These are phyloP conservation scores for Mamestra brassicae DNA, from an alignment of 2,888 invertebrate species.

Conservation along the genomic window DNA sequence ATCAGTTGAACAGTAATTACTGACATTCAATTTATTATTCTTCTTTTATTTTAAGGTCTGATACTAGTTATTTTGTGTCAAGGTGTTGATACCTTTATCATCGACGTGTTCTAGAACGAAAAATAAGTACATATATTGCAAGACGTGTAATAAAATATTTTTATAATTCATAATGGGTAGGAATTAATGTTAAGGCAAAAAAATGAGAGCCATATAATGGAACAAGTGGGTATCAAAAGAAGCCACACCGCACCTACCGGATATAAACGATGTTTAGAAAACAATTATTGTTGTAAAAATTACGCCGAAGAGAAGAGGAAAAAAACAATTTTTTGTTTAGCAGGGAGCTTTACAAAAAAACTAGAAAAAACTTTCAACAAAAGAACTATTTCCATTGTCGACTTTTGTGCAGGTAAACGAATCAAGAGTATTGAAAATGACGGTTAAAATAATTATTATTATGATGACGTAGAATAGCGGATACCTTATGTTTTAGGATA, in stretches of 20 bases:
- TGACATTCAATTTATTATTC: slow-evolving; percentile 39
- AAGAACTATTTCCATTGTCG: slow-evolving; percentile 67
- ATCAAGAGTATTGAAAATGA: slow-evolving; percentile 48
- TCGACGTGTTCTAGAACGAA: neutral
- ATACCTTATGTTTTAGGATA: slow-evolving; percentile 1
- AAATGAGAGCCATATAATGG: neutral
- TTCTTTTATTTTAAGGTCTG: slow-evolving; percentile 13
- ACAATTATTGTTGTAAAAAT: slow-evolving; percentile 72
- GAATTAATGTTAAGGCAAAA: neutral
- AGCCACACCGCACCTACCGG: slow-evolving; percentile 66
- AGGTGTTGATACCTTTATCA: neutral
- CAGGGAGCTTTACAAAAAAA: slow-evolving; percentile 70
- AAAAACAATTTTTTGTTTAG: slow-evolving; percentile 45
- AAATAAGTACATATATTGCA: no score
- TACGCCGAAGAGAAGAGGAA: slow-evolving; percentile 61
- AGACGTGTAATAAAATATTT: no score
- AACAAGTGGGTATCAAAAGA: slow-evolving; percentile 46
- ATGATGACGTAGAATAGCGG: neutral
- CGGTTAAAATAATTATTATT: slow-evolving; percentile 43
- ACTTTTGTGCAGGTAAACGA: slow-evolving; percentile 67
- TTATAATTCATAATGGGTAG: neutral
- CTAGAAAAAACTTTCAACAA: slow-evolving; percentile 71
- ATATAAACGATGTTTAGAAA: slow-evolving; percentile 72
- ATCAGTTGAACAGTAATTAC: slow-evolving; percentile 55
- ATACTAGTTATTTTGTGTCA: slow-evolving; percentile 12